phyloP scores from a whole-genome alignment of 2,888 invertebrate genomes.

The Drosophila borborema region DNA sequence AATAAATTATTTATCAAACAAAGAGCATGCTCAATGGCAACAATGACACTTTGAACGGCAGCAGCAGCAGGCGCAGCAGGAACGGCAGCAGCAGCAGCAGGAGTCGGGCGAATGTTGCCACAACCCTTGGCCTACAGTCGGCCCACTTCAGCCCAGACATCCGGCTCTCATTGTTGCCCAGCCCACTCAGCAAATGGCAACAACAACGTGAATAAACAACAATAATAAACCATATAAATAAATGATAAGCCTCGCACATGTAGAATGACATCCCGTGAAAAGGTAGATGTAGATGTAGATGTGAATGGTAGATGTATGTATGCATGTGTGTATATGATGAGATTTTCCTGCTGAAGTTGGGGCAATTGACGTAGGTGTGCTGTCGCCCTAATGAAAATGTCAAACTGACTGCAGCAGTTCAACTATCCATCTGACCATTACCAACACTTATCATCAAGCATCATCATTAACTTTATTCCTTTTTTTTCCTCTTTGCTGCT shows the following conservation, averaged over 20 bases:
- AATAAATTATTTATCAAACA: constrained; percentile 79
- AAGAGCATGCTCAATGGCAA: constrained; percentile 71
- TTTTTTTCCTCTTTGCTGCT: background rate
- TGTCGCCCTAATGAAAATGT: constrained; percentile 52
- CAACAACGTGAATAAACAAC: constrained; percentile 41
- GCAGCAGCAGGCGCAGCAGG: constrained; percentile 32
- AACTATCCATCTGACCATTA: constrained; percentile 36
- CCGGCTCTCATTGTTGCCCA: constrained; percentile 36
- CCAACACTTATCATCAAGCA: constrained; percentile 17
- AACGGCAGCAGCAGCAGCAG: constrained; percentile 18
- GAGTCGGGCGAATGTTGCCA: constrained; percentile 19
- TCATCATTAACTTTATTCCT: constrained; percentile 7
- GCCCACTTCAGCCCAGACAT: constrained; percentile 53
- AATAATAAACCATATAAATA: constrained; percentile 74
- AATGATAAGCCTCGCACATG: constrained; percentile 71
- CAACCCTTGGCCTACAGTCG: constrained; percentile 31
- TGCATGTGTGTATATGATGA: background rate
- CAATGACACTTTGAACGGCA: constrained; percentile 77
- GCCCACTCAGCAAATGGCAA: constrained; percentile 14
- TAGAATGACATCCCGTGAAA: constrained; percentile 52
- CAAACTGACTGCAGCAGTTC: constrained; percentile 39
- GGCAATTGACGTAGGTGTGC: constrained; percentile 1
- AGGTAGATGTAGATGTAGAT: background rate
- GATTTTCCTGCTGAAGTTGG: background rate
- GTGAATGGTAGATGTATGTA: background rate